Evolutionary conservation across 2,888 invertebrate species (phyloP).

Genomic region (Parthenolecanium corni): DNA sequence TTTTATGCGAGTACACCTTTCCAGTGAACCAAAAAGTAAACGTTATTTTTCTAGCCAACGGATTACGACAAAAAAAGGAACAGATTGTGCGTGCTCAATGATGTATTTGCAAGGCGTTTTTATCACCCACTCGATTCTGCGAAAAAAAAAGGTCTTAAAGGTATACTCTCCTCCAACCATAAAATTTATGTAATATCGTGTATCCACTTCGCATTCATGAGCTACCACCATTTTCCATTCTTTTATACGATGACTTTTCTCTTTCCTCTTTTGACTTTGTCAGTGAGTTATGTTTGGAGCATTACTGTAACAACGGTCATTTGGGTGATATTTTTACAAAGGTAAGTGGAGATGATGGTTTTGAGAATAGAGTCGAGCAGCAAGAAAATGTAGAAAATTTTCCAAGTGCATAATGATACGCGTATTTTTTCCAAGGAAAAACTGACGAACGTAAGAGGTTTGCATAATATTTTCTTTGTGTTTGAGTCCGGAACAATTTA

Average conservation of each 20-base stretch:
- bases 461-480: too few relatives aligned
- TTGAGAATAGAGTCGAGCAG: too few relatives aligned
- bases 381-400: too few relatives aligned
- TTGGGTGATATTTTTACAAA: too few relatives aligned
- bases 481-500: too few relatives aligned
- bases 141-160: conserved; percentile 2
- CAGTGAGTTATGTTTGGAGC: too few relatives aligned
- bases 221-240: conserved; percentile 18
- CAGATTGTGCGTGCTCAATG: conserved; percentile 28
- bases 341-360: too few relatives aligned
- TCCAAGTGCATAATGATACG: too few relatives aligned
- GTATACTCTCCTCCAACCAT: not conserved
- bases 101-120: conserved; percentile 18
- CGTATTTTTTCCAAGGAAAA: too few relatives aligned
- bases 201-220: conserved; percentile 24
- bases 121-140: conserved; percentile 23
- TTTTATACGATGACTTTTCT: not conserved
- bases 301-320: too few relatives aligned
- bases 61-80: conserved; percentile 23
- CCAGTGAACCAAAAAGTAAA: conserved; percentile 17
- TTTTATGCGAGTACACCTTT: conserved; percentile 20
- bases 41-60: conserved; percentile 20
- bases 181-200: conserved; percentile 15
- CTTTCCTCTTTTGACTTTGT: not conserved
- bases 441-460: too few relatives aligned